Evolutionary conservation across 2,888 invertebrate genomes (phyloP), one percentile per base, ranked within the genome.

Genomic region (Gnatocerus cornutus): DNA sequence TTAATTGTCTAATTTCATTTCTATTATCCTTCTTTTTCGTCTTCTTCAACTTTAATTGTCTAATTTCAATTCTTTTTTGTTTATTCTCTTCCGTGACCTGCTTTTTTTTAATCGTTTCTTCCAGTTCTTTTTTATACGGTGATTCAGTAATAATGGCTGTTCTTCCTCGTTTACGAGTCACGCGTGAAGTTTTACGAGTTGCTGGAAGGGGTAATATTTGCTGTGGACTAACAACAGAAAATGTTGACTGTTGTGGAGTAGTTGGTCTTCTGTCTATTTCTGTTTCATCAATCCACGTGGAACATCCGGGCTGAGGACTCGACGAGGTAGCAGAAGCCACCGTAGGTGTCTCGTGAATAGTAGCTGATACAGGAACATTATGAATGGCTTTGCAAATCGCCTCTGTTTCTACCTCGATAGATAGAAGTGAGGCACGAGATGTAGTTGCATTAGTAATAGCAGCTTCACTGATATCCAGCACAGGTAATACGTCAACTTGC

Each of bases 1-100:
- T 10, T 8, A 61, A 45, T 48, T 61, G 16, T 48, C 21, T 48
- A 3, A 58, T 37, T 21, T 43, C 58, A 10, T n/a, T 21, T 21
- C 4, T 21, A 3, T 27, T 48, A n/a, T n/a, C 48, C 8, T 27
- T 16, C 21, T 16, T 48, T 48, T 16, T 1, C 27, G 48, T 8
- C n/a, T 27, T 48, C 45, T 61, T 16, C n/a, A 61, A 45, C 45
- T 61, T 10, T 8, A 61, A 45, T 48, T 61, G 16, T 48, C 21
- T 48, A 3, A 58, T 37, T 21, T 43, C 58, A 10, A 5, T 13
- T 58, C 12, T 29, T 16, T 43, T 37, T 27, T 58, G 12, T 13
- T 37, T 37, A 58, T 27, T 45, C n/a, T 37, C 37, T 7, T 13
- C 58, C 30, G 16, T 5, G 30, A 30, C 2, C 21, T 27, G 14